These are phyloP conservation scores for Hippopotamus amphibius DNA, from an alignment of 2,113 vertebrate species.

Conservation along the genomic window DNA sequence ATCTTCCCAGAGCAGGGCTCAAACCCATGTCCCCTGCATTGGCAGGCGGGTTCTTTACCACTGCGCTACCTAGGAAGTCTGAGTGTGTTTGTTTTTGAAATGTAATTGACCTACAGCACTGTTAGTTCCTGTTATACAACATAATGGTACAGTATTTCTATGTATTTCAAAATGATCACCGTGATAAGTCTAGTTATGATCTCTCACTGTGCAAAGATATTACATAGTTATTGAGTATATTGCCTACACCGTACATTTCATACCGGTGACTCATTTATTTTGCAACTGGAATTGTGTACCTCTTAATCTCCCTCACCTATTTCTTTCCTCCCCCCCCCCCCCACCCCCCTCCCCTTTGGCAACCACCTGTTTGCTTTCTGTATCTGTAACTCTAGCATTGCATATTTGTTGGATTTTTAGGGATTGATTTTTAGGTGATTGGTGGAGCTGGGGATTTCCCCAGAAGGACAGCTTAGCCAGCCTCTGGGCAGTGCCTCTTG, in stretches of 20 bases:
- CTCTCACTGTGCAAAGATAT: not conserved
- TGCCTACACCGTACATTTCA: not conserved
- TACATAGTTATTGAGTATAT: not conserved
- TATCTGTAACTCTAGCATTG: not conserved
- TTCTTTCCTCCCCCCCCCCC: not conserved
- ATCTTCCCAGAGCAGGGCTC: too few relatives aligned
- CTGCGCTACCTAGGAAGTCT: too few relatives aligned
- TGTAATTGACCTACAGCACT: not conserved
- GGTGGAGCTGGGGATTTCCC: not conserved
- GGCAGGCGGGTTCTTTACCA: too few relatives aligned
- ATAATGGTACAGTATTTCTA: not conserved
- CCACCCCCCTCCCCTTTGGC: not conserved
- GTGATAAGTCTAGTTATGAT: not conserved
- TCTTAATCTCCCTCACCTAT: not conserved
- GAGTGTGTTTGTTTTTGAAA: not conserved
- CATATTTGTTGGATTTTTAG: not conserved
- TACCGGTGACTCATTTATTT: not conserved
- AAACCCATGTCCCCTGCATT: too few relatives aligned
- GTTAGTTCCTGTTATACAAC: not conserved
- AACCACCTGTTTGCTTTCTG: not conserved
- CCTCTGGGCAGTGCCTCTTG: not conserved
- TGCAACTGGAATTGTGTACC: not conserved
- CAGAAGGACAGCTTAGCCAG: not conserved
- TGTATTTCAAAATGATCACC: not conserved
- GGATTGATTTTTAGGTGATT: not conserved